Evolutionary conservation across 2,888 invertebrate genomes (phyloP).

Genomic region (Cephus nigrinus): DNA sequence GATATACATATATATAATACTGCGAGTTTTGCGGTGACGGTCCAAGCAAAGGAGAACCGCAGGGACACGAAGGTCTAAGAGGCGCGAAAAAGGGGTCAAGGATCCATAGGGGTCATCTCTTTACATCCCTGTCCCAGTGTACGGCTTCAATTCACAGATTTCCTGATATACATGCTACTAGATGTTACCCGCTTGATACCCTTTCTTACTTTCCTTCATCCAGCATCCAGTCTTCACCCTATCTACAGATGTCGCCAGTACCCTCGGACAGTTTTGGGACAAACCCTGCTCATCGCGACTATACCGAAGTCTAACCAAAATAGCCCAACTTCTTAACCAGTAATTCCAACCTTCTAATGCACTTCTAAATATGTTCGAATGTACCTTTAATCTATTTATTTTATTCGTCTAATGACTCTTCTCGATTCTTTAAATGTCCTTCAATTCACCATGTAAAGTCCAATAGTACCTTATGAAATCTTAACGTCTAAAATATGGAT

Average conservation of each 20-base stretch:
- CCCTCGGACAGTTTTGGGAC: background rate
- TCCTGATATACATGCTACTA: conserved; percentile 33
- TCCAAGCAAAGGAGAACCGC: background rate
- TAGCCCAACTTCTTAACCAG: background rate
- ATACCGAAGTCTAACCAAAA: background rate
- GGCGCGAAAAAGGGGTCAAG: background rate
- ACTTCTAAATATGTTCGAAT: background rate
- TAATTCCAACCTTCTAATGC: background rate
- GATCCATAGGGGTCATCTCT: background rate
- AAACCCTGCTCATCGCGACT: background rate
- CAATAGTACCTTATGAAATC: too few species aligned
- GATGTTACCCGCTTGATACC: conserved; percentile 27
- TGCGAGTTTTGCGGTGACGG: background rate
- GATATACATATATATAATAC: too few species aligned
- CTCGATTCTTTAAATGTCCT: too few species aligned
- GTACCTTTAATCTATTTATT: too few species aligned
- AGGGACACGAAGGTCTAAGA: background rate
- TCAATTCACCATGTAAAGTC: too few species aligned
- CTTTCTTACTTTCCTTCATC: conserved; percentile 1
- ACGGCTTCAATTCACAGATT: conserved; percentile 3
- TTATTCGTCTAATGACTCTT: too few species aligned
- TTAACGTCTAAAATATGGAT: too few species aligned
- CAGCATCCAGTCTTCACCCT: background rate
- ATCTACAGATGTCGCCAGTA: conserved; percentile 1
- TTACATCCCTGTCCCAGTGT: background rate